Base-by-base conservation (phyloP, 2,888 invertebrate species). In the Stenotaenia linearis region DNA sequence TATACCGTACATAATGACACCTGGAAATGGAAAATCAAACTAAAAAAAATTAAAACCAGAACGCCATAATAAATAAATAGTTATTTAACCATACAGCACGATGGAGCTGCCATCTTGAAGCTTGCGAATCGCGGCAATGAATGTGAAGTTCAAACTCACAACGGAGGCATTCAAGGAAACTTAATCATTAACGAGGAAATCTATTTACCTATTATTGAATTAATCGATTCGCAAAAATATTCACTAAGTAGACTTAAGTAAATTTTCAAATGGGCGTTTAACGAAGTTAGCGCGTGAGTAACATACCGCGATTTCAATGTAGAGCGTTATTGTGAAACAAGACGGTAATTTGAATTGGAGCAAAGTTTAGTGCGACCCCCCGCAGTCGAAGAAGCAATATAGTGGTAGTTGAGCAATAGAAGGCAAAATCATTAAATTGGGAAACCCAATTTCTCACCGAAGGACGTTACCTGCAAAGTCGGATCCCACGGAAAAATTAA, bases 1-100 rank as follows among this genome's bases (percentile, higher is more conserved):
- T n/a, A 79, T 18, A 25, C 50, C 28, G 25, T 30, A 77, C 21
- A 40, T 79, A 77, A 79, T 80, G 61, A 35, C 50, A n/a, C 18
- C 79, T 80, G 32, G 5, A 4, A 21, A 37, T n/a, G n/a, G n/a
- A n/a, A n/a, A n/a, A n/a, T n/a, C n/a, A 28, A 76, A 77, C 77
- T 21, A 7, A 32, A 74, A 1, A 74, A 78, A 61, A 25, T 61
- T 1, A 28, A 25, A 2, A 10, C n/a, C 25, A 69, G 18, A n/a
- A n/a, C n/a, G n/a, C n/a, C n/a, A n/a, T n/a, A n/a, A n/a, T n/a
- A n/a, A n/a, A n/a, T n/a, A n/a, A n/a, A n/a, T n/a, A n/a, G n/a
- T n/a, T n/a, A n/a, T n/a, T n/a, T n/a, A n/a, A n/a, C n/a, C n/a
- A n/a, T n/a, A n/a, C n/a, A n/a, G n/a, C n/a, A n/a, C n/a, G n/a